Evolutionary conservation across 2,888 invertebrate genomes (phyloP), one percentile per base, ranked within the genome.

Genomic region (Orchesellides sinensis): DNA sequence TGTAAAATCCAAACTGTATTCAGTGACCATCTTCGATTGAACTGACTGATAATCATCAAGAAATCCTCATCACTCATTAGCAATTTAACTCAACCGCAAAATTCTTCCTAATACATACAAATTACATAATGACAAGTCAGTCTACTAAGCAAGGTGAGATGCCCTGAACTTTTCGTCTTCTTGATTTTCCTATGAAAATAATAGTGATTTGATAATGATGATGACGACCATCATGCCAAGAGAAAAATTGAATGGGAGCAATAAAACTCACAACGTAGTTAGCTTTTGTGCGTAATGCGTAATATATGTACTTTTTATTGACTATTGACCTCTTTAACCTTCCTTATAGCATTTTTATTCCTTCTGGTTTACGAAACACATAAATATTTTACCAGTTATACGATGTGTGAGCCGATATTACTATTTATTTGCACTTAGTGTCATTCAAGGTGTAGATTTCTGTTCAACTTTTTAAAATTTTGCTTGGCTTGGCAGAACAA

Each of bases 111-210:
- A 54, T 75, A 52, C 40, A 32, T 66, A 66, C 75, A 75, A 75
- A 75, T 75, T 75, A 75, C 75, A 75, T 75, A 75, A 75, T 75
- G 75, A 75, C 65, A 65, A 75, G 68, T 49, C 29, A 68, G 49
- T 12, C 35, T 40, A 35, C 63, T 40, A 12, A 63, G 14, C 19
- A 66, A 49, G 27, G 5, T 10, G 49, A 49, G 12, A 52, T 17
- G 5, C 59, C 8, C 52, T 45, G 45, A n/a, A 72, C 56, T 49
- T 35, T 45, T 35, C 12, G 40, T 35, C 40, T 35, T 35, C 40
- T 6, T 10, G 40, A 35, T 10, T 40, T 40, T 32, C 32, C 40
- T 40, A 52, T 17, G 17, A 4, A 52, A 52, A n/a, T n/a, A 52
- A 17, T 52, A 12, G 40, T 12, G 12, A 14, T 49, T 49, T 49